Conservation (phyloP, 2,113 vertebrate genomes). For the Pogona vitticeps region DNA sequence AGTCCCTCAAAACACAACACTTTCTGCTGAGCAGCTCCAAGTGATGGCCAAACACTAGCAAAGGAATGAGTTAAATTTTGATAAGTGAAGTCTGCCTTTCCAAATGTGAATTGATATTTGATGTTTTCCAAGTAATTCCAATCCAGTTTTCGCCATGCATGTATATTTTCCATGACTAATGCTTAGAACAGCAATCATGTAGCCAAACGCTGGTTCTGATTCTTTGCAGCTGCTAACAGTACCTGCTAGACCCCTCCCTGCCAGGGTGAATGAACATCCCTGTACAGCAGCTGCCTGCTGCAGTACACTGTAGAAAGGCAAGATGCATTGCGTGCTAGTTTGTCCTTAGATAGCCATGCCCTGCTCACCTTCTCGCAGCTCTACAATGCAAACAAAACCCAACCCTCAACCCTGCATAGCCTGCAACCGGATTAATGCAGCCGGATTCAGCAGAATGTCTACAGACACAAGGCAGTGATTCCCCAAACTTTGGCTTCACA, state of each 20-base stretch:
- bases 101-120: no score
- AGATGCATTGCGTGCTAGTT: not conserved
- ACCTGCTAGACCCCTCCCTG: not conserved
- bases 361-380: not conserved
- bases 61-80: not conserved
- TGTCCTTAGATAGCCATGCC: not conserved
- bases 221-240: not conserved
- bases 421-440: not conserved
- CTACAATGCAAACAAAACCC: not conserved
- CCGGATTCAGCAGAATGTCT: not conserved
- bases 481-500: no score
- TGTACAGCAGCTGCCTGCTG: accelerated
- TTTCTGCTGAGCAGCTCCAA: not conserved
- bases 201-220: not conserved
- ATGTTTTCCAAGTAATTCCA: not conserved
- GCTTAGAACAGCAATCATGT: not conserved
- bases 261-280: not conserved
- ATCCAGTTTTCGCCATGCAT: not conserved
- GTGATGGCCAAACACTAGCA: not conserved
- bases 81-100: not conserved
- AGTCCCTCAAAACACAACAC: not conserved
- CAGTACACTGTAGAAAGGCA: not conserved
- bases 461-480: not conserved
- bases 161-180: not conserved
- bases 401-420: not conserved